Evolutionary conservation across 2,113 vertebrate genomes (phyloP).

Genomic region (Heterocephalus glaber): DNA sequence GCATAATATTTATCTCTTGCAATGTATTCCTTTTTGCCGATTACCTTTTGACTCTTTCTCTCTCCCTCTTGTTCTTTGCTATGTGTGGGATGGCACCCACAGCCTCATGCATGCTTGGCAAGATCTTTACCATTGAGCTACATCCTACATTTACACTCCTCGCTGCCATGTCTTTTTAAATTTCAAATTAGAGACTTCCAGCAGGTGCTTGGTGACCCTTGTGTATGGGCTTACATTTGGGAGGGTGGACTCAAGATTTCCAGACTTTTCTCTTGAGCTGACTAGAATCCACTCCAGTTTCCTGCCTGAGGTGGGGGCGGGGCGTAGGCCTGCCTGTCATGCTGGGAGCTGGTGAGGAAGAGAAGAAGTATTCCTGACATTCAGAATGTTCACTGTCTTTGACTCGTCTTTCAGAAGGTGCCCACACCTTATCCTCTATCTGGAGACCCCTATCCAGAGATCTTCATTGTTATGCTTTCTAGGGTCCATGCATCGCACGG

Average conservation of each 20-base stretch:
- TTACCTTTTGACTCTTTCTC: not conserved
- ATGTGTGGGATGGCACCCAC: not conserved
- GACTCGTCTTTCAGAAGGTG: not conserved
- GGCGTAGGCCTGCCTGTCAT: not conserved
- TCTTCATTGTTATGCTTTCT: not conserved
- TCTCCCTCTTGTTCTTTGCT: not conserved
- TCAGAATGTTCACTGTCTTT: not conserved
- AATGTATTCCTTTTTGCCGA: not conserved
- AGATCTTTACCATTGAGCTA: not conserved
- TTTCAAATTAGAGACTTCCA: conserved; percentile 40
- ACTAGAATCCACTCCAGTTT: not conserved
- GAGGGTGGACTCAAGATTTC: conserved; percentile 22
- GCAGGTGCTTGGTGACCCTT: not conserved
- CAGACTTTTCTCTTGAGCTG: conserved; percentile 35
- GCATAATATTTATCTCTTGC: not conserved
- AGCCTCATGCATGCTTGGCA: not conserved
- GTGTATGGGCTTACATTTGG: not conserved
- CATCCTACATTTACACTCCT: not conserved
- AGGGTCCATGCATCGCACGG: not conserved
- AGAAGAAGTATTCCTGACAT: not conserved
- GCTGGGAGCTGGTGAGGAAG: not conserved
- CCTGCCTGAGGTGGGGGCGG: not conserved
- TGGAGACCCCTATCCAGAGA: not conserved
- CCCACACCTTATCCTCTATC: not conserved
- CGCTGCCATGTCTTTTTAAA: not conserved